Percentiles rank a stretch among this genome's conserved stretches.
Evolutionary conservation across 2,888 invertebrate species (phyloP).

Genomic region (Artemia sinica): DNA sequence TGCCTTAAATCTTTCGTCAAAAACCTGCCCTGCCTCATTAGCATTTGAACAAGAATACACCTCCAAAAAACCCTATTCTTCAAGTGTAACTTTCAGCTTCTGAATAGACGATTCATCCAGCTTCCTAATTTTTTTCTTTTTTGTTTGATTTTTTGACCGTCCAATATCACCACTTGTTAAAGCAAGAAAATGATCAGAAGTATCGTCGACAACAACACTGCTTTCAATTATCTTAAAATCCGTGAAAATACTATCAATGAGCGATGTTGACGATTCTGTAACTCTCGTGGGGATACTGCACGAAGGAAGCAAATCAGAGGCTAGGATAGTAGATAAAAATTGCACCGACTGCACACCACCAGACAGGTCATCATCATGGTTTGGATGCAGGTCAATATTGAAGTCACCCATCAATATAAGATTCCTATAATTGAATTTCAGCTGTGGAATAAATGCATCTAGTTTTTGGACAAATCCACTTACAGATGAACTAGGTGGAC

Average conservation of each 20-base stretch:
- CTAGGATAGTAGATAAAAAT: neutral
- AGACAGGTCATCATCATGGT: neutral
- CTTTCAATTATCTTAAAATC: neutral
- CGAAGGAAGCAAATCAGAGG: neutral
- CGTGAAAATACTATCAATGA: neutral
- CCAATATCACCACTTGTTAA: neutral
- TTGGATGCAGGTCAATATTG: neutral
- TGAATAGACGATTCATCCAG: no score
- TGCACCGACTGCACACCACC: neutral
- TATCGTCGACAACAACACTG: conserved; percentile 10
- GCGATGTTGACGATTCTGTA: neutral
- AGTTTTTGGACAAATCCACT: conserved; percentile 2
- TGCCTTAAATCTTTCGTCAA: no score
- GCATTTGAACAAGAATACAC: no score
- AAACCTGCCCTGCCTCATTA: no score
- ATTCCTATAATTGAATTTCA: neutral
- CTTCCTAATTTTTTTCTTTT: no score
- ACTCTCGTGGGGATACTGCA: conserved; percentile 5
- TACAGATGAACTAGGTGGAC: neutral
- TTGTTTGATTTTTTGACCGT: neutral
- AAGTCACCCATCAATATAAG: neutral
- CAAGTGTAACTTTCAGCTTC: no score
- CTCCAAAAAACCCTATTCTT: no score
- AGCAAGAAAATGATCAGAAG: neutral
- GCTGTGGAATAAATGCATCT: neutral